phyloP scores from a whole-genome alignment of 2,888 invertebrate species.

The Chromoteleia sp. region DNA sequence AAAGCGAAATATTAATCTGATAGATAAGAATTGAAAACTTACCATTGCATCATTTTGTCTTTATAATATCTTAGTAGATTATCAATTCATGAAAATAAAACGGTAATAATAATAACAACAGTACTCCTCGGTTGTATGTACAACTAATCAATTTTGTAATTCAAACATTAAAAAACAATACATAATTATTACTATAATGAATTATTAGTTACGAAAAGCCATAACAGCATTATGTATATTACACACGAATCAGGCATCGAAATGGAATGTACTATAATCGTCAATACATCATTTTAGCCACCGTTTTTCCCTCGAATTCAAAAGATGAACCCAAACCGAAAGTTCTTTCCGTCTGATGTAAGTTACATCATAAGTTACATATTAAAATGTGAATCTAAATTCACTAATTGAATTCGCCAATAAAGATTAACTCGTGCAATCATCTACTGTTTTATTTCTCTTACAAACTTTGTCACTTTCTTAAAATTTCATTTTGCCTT shows the following conservation, averaged over 20 bases:
- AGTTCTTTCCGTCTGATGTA: not conserved
- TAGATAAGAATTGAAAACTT: not conserved
- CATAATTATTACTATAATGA: slow-evolving; percentile 65
- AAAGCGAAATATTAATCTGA: not conserved
- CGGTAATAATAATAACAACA: slow-evolving; percentile 17
- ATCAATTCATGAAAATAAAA: slow-evolving; percentile 1
- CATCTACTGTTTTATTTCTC: not conserved
- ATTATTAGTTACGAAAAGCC: slow-evolving; percentile 54
- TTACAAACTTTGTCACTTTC: slow-evolving; percentile 11
- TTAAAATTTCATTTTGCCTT: not conserved
- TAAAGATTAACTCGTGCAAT: not conserved
- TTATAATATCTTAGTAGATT: not conserved
- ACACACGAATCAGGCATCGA: slow-evolving; percentile 39
- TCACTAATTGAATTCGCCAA: not conserved
- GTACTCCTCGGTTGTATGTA: slow-evolving; percentile 38
- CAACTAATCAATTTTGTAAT: slow-evolving; percentile 54
- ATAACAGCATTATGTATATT: slow-evolving; percentile 35
- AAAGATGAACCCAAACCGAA: not conserved
- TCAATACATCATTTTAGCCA: slow-evolving; percentile 31
- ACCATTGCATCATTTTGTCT: not conserved
- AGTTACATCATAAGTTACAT: slow-evolving; percentile 12
- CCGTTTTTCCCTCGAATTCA: not conserved
- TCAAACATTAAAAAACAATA: slow-evolving; percentile 52
- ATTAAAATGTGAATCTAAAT: slow-evolving; percentile 24
- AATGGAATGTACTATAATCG: slow-evolving; percentile 56